Conservation (phyloP, 1,140 invertebrate species). For the Pomacea maculata region DNA sequence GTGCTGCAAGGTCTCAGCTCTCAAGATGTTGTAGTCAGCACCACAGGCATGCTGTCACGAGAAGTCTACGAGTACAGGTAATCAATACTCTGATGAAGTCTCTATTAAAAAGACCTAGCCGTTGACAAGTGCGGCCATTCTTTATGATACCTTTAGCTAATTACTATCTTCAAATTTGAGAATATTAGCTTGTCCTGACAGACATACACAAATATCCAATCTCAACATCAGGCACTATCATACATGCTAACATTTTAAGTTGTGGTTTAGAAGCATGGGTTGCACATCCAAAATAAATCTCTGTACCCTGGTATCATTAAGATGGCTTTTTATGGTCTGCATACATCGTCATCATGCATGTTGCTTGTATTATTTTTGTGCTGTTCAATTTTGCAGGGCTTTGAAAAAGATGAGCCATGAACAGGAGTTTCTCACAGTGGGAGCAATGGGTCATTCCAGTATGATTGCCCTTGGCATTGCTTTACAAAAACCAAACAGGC, state of each 20-base stretch:
- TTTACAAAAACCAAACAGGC: conserved; percentile 60
- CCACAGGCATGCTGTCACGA: conserved; percentile 67
- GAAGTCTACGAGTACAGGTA: conserved; percentile 65
- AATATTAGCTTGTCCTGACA: too few relatives aligned
- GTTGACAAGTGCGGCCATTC: not conserved
- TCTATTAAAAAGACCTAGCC: too few relatives aligned
- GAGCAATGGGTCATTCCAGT: conserved; percentile 68
- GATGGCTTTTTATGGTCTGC: too few relatives aligned
- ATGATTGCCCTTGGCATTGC: conserved; percentile 67
- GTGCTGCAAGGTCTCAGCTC: conserved; percentile 54
- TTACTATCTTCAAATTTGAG: too few relatives aligned
- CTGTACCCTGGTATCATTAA: too few relatives aligned
- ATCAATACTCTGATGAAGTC: not conserved
- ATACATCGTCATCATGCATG: not conserved
- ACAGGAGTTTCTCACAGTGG: conserved; percentile 67
- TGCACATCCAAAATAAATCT: too few relatives aligned
- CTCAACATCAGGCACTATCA: too few relatives aligned
- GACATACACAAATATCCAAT: too few relatives aligned
- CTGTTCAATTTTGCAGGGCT: conserved; percentile 41
- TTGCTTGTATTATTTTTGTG: not conserved
- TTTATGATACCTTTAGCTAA: not conserved
- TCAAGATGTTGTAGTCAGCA: conserved; percentile 65
- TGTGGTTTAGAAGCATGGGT: too few relatives aligned
- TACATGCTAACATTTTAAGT: too few relatives aligned
- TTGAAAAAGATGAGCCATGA: conserved; percentile 64